Conservation (phyloP, 2,888 invertebrate species). For the Fragum whitleyi region DNA sequence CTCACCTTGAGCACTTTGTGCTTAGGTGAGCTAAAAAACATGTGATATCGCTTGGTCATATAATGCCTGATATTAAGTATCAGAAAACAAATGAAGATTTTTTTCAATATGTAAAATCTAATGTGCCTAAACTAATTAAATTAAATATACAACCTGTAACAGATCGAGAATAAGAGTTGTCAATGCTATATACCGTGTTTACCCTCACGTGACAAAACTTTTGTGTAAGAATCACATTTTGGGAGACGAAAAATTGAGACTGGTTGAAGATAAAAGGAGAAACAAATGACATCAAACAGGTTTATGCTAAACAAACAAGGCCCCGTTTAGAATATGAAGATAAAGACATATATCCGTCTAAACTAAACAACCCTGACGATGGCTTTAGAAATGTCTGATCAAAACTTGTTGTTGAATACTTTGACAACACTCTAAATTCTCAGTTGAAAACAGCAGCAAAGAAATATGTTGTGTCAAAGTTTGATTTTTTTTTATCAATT, state of each 20-base stretch:
- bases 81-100: conserved; percentile 26
- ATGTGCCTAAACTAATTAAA: background rate
- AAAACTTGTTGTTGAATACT: conserved; percentile 21
- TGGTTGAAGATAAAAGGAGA: background rate
- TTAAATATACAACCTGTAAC: background rate
- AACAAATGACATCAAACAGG: background rate
- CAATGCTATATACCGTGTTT: too few species aligned
- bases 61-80: too few species aligned
- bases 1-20: too few species aligned
- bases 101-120: too few species aligned
- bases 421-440: conserved; percentile 31
- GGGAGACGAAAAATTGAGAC: conserved; percentile 17
- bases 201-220: too few species aligned
- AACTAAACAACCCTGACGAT: too few species aligned
- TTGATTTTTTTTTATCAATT: too few species aligned
- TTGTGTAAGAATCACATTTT: conserved; percentile 29
- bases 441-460: too few species aligned
- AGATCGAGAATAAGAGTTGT: conserved; percentile 6
- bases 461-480: too few species aligned
- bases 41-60: too few species aligned
- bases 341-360: background rate
- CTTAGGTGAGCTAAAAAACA: too few species aligned
- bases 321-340: background rate
- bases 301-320: conserved; percentile 7
- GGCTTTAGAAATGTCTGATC: too few species aligned